These are phyloP conservation scores for Rapana venosa DNA, from an alignment of 2,888 invertebrate species.

Conservation along the genomic window DNA sequence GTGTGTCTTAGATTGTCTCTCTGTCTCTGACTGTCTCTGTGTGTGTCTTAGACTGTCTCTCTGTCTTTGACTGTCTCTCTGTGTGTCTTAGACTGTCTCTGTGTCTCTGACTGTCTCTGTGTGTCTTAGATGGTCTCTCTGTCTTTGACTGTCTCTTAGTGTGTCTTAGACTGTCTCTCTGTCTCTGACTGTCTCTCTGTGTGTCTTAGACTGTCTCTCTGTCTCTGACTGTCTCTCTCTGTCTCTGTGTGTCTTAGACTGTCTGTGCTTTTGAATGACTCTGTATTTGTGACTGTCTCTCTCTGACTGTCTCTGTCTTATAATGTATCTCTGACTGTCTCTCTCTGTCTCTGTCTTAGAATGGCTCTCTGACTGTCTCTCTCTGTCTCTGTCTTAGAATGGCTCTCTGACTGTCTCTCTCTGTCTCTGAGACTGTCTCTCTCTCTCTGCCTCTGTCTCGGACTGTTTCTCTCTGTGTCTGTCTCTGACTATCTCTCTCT, in stretches of 20 bases:
- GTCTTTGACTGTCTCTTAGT: neutral
- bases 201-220: neutral
- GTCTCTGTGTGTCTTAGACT: neutral
- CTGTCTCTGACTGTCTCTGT: neutral
- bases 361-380: no score
- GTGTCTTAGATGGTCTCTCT: neutral
- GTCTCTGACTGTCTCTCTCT: slow-evolving; percentile 9
- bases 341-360: no score
- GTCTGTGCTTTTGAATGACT: neutral
- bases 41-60: neutral
- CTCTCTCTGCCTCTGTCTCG: no score
- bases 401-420: no score
- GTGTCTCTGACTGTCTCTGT: neutral
- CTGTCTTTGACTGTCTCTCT: neutral
- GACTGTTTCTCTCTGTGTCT: no score
- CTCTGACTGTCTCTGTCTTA: neutral
- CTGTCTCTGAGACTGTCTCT: no score
- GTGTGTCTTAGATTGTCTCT: no score
- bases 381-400: no score
- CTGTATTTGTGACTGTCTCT: neutral
- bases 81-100: neutral
- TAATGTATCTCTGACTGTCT: no score
- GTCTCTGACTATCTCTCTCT: no score
- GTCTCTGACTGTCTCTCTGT: neutral
- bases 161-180: neutral